Conservation (phyloP, 2,797 vertebrate species). For the Setipinna tenuifilis region DNA sequence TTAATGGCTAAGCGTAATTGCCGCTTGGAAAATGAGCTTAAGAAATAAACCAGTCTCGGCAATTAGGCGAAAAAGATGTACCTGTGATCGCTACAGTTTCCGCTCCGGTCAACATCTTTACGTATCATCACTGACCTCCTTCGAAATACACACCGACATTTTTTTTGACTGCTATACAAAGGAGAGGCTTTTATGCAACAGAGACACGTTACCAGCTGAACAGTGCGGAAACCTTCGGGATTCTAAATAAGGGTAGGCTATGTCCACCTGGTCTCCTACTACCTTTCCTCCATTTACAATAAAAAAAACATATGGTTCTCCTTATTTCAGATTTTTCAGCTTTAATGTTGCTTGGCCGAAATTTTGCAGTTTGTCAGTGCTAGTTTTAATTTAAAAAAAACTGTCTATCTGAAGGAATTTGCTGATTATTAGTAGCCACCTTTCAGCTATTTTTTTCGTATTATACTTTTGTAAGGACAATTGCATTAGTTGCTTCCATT, state of each 20-base stretch:
- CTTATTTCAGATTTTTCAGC: slow-evolving; percentile 28
- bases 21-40: slow-evolving; percentile 15
- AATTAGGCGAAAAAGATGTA: slow-evolving; percentile 35
- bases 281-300: neutral
- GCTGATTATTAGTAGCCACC: neutral
- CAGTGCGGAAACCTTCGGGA: slow-evolving; percentile 8
- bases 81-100: slow-evolving; percentile 30
- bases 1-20: slow-evolving; percentile 67
- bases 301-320: slow-evolving; percentile 22
- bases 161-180: slow-evolving; percentile 41
- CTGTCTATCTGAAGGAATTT: too few relatives aligned
- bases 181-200: slow-evolving; percentile 38
- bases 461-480: neutral
- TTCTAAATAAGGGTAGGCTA: slow-evolving; percentile 33
- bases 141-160: neutral
- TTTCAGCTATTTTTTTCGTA: neutral
- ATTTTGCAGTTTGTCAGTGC: slow-evolving; percentile 9
- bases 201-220: slow-evolving; percentile 29
- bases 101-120: slow-evolving; percentile 46
- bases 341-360: slow-evolving; percentile 30
- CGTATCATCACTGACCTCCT: slow-evolving; percentile 33
- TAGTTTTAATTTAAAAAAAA: slow-evolving; percentile 38
- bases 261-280: slow-evolving; percentile 42
- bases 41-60: slow-evolving; percentile 56
- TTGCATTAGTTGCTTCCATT: neutral